These are phyloP conservation scores for Napeogenes inachia DNA, from an alignment of 2,888 invertebrate species.

Conservation along the genomic window DNA sequence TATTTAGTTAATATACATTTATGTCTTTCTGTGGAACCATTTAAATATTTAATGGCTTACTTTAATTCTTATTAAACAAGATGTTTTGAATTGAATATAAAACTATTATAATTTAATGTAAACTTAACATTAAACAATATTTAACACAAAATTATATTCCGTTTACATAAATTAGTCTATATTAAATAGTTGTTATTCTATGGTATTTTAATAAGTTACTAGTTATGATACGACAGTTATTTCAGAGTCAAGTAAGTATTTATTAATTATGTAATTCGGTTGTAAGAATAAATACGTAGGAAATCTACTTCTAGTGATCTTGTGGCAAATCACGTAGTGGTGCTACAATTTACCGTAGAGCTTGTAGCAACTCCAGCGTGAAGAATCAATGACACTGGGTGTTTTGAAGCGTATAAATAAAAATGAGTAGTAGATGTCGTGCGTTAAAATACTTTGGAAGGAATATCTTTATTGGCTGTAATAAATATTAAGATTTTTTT, in stretches of 20 bases:
- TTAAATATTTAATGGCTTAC: too few relatives aligned
- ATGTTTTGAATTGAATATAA: too few relatives aligned
- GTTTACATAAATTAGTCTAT: too few relatives aligned
- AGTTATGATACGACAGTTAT: too few relatives aligned
- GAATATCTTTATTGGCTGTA: neutral
- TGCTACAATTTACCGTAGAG: slow-evolving; percentile 25
- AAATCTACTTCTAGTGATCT: slow-evolving; percentile 17
- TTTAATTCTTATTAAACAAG: too few relatives aligned
- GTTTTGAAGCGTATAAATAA: slow-evolving; percentile 21
- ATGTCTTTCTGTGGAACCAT: too few relatives aligned
- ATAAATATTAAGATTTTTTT: neutral
- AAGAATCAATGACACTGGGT: slow-evolving; percentile 23
- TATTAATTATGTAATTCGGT: neutral
- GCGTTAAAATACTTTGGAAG: neutral
- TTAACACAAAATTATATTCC: too few relatives aligned
- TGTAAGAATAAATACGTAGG: slow-evolving; percentile 12
- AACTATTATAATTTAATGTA: too few relatives aligned
- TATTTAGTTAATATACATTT: neutral
- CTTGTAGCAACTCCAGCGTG: slow-evolving; percentile 15
- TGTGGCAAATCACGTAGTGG: slow-evolving; percentile 25
- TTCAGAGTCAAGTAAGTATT: too few relatives aligned
- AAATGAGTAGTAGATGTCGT: slow-evolving; percentile 6
- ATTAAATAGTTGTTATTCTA: too few relatives aligned
- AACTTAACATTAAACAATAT: too few relatives aligned
- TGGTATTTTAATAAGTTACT: too few relatives aligned